Evolutionary conservation across 2,797 vertebrate species (phyloP).

Genomic region (Mallotus villosus): DNA sequence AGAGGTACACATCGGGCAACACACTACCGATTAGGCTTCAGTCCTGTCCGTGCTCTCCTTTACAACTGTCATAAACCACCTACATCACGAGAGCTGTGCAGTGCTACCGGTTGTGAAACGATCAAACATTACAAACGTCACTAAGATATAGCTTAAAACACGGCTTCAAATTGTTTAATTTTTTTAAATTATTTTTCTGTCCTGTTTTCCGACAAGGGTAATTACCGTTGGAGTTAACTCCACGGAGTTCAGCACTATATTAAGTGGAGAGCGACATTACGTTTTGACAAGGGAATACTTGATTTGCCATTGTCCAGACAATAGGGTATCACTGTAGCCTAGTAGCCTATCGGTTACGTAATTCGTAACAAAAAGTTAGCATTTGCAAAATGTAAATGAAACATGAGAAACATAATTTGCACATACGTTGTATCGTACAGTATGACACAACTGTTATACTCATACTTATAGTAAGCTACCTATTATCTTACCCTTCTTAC

Average conservation of each 20-base stretch:
- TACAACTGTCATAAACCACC: not conserved
- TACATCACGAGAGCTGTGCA: not conserved
- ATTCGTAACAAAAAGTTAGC: no score
- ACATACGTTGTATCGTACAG: no score
- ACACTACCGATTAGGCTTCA: not conserved
- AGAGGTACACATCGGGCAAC: not conserved
- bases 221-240: no score
- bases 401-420: no score
- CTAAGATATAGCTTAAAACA: not conserved
- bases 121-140: not conserved
- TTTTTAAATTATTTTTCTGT: not conserved
- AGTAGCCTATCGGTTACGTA: not conserved
- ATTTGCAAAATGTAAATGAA: no score
- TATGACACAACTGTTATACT: no score
- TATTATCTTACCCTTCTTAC: no score
- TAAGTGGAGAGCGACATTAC: conserved; percentile 19
- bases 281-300: not conserved
- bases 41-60: not conserved
- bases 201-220: no score
- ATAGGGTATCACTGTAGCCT: not conserved
- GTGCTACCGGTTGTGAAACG: not conserved
- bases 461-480: no score
- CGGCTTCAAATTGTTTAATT: not conserved
- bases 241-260: conserved; percentile 21
- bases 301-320: not conserved